Evolutionary conservation across 2,797 vertebrate species (phyloP).

Genomic region (Muscicapa striata): DNA sequence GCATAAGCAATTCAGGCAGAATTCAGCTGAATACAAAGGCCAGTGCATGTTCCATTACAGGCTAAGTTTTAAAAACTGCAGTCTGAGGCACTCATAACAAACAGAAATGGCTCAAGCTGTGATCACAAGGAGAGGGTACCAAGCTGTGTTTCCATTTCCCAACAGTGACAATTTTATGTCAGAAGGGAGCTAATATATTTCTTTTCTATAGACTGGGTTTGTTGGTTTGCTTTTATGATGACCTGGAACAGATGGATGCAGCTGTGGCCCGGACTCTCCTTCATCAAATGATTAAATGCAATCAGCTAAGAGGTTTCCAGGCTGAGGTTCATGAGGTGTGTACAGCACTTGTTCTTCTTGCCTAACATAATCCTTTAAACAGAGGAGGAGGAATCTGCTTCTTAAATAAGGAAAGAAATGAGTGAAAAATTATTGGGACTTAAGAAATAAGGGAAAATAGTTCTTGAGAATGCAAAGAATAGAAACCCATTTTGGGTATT

Average conservation of each 20-base stretch:
- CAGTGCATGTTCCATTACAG: background rate
- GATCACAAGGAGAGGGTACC: background rate
- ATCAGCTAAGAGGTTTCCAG: slow-evolving; percentile 75
- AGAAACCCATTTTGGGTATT: background rate
- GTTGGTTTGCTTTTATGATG: slow-evolving; percentile 82
- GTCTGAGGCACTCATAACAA: background rate
- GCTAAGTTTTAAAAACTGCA: background rate
- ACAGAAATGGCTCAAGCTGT: background rate
- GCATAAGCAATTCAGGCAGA: background rate
- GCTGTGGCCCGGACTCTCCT: slow-evolving; percentile 76
- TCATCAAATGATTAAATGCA: slow-evolving; percentile 85
- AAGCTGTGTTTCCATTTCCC: background rate
- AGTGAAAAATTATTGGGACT: background rate
- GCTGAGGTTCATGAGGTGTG: slow-evolving; percentile 77
- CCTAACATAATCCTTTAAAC: background rate
- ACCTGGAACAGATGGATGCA: slow-evolving; percentile 74
- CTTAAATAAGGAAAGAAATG: background rate
- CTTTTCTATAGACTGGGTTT: slow-evolving; percentile 75
- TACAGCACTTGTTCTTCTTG: background rate
- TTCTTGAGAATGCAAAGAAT: background rate
- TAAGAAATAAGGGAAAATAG: background rate
- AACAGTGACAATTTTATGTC: background rate
- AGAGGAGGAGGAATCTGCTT: background rate
- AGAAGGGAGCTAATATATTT: slow-evolving; percentile 8
- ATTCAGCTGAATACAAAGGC: background rate